Percentiles rank a stretch among this genome's conserved stretches.
These are phyloP conservation scores for Sylvilagus bachmani DNA, from an alignment of 2,113 vertebrate genomes.

Conservation along the genomic window DNA sequence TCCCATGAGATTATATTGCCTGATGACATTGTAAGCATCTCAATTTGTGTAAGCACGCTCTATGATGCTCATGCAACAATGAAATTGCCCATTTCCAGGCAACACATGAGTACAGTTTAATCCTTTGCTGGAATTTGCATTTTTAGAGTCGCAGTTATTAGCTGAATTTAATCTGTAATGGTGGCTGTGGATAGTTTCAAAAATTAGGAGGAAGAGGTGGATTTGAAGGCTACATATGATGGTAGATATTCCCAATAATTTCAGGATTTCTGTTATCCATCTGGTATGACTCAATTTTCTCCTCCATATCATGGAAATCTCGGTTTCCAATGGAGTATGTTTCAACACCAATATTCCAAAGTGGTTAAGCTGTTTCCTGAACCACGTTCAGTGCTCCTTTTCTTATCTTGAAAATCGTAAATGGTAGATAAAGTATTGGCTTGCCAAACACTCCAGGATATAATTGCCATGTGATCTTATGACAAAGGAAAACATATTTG, in stretches of 20 bases:
- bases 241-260: neutral
- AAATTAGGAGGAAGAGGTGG: neutral
- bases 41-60: too few relatives aligned
- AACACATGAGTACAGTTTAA: neutral
- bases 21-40: too few relatives aligned
- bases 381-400: neutral
- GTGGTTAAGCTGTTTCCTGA: neutral
- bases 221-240: neutral
- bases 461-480: neutral
- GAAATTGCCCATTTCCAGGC: too few relatives aligned
- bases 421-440: neutral
- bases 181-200: slow-evolving; percentile 5
- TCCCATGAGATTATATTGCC: too few relatives aligned
- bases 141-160: neutral
- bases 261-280: neutral
- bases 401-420: neutral
- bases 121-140: neutral
- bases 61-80: too few relatives aligned
- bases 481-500: neutral
- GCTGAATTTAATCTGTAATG: neutral
- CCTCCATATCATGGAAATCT: neutral
- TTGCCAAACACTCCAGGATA: neutral
- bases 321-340: neutral
- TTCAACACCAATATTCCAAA: neutral
- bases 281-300: neutral